A percentile compares a stretch with the other conserved stretches of the same genome.
Evolutionary conservation across 2,797 vertebrate species (phyloP).

Genomic region (Poeciliopsis gracilis): DNA sequence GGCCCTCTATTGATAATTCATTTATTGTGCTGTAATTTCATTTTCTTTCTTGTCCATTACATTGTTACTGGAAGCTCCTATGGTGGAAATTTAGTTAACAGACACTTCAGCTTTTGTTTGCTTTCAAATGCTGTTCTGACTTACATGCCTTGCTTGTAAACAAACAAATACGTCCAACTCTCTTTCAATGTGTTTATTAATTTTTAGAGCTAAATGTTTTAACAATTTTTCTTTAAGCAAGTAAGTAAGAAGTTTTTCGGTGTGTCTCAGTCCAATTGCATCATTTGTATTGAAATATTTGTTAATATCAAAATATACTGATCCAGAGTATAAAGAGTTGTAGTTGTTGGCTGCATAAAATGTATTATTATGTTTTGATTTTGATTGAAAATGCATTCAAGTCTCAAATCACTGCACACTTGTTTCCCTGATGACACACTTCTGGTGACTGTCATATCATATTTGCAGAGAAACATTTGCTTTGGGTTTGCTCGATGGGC

Average conservation of each 20-base stretch:
- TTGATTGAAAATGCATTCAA: conserved; percentile 6
- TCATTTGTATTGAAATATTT: background rate
- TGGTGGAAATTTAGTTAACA: conserved; percentile 70
- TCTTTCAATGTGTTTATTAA: conserved; percentile 42
- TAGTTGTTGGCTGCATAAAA: conserved; percentile 19
- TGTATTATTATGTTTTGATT: conserved; percentile 10
- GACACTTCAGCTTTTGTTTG: conserved; percentile 45
- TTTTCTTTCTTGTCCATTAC: conserved; percentile 76
- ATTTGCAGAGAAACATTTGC: conserved; percentile 39
- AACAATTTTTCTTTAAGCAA: conserved; percentile 8
- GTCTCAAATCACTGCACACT: background rate
- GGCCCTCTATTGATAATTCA: conserved; percentile 79
- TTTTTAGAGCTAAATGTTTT: conserved; percentile 44
- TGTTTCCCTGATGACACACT: conserved; percentile 23
- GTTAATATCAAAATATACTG: background rate
- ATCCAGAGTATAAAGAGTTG: conserved; percentile 14
- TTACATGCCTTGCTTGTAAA: conserved; percentile 21
- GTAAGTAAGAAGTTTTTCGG: conserved; percentile 16
- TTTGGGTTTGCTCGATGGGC: conserved; percentile 44
- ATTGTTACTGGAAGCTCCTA: conserved; percentile 73
- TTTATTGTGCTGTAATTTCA: conserved; percentile 82
- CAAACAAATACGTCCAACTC: conserved; percentile 20
- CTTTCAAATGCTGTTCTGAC: conserved; percentile 21
- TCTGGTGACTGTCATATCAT: conserved; percentile 28
- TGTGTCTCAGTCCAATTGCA: background rate